phyloP scores from a whole-genome alignment of 2,888 invertebrate genomes.

The Drosophila pegasa region DNA sequence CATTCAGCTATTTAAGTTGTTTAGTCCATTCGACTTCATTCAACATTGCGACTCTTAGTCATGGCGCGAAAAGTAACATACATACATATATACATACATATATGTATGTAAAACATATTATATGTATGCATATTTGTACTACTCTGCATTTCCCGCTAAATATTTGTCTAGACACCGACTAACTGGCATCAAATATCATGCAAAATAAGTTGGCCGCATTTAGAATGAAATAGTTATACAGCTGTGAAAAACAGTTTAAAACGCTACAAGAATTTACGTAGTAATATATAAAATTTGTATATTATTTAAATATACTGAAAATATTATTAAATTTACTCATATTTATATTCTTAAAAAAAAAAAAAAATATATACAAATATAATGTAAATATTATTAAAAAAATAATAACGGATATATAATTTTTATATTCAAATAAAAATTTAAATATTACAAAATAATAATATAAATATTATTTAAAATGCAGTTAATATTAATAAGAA shows the following conservation, averaged over 20 bases:
- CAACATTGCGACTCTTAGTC: background rate
- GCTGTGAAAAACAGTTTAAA: slow-evolving; percentile 6
- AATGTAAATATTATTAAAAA: too few species aligned
- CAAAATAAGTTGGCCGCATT: background rate
- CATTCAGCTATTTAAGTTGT: slow-evolving; percentile 14
- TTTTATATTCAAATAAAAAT: too few species aligned
- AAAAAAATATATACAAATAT: too few species aligned
- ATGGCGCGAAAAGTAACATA: background rate
- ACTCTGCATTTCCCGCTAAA: slow-evolving; percentile 8
- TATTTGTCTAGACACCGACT: slow-evolving; percentile 13
- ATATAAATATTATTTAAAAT: too few species aligned
- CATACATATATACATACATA: too few species aligned
- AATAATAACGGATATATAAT: too few species aligned
- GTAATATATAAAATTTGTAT: background rate
- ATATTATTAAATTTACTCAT: too few species aligned
- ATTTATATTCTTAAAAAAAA: too few species aligned
- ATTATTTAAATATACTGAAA: too few species aligned
- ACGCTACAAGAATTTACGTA: background rate
- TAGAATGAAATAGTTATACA: slow-evolving; percentile 8
- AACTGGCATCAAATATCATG: slow-evolving; percentile 7
- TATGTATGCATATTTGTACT: background rate
- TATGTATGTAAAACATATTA: background rate
- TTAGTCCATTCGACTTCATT: background rate
- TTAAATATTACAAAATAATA: too few species aligned
- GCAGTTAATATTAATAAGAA: too few species aligned